Conservation (phyloP, 1,140 invertebrate species). For the Trichonephila inaurata region DNA sequence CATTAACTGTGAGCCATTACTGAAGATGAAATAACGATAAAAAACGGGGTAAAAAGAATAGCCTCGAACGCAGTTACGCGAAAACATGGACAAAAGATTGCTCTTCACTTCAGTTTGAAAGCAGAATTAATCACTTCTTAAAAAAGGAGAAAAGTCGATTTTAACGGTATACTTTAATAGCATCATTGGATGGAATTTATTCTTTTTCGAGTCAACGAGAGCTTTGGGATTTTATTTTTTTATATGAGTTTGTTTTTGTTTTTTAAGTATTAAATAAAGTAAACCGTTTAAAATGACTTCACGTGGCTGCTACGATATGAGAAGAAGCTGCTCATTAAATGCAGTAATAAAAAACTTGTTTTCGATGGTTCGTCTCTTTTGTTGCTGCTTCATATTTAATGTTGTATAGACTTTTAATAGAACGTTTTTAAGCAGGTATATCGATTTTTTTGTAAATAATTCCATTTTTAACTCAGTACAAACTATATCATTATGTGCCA, state of each 20-base stretch:
- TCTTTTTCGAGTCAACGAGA: not conserved
- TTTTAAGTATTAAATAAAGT: not conserved
- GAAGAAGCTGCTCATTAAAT: not conserved
- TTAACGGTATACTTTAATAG: conserved; percentile 22
- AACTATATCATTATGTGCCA: too few relatives aligned
- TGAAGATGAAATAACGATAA: not conserved
- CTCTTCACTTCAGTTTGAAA: conserved; percentile 57
- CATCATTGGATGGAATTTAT: conserved; percentile 22
- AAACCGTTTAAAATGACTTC: conserved; percentile 7
- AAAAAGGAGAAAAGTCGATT: conserved; percentile 23
- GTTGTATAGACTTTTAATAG: not conserved
- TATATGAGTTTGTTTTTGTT: not conserved
- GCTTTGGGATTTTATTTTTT: not conserved
- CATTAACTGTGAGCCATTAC: conserved; percentile 57
- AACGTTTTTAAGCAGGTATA: not conserved
- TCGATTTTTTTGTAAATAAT: too few relatives aligned
- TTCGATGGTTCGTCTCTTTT: not conserved
- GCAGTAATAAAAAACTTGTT: not conserved
- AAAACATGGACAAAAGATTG: conserved; percentile 41
- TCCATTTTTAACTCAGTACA: too few relatives aligned
- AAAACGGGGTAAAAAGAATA: conserved; percentile 31
- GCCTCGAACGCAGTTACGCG: conserved; percentile 11
- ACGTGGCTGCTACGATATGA: not conserved
- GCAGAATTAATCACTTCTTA: conserved; percentile 60
- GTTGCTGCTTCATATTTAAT: not conserved